Evolutionary conservation across 2,797 vertebrate genomes (phyloP), one percentile per base, ranked within the genome.

Genomic region (Cynodonichthys magdalenae): DNA sequence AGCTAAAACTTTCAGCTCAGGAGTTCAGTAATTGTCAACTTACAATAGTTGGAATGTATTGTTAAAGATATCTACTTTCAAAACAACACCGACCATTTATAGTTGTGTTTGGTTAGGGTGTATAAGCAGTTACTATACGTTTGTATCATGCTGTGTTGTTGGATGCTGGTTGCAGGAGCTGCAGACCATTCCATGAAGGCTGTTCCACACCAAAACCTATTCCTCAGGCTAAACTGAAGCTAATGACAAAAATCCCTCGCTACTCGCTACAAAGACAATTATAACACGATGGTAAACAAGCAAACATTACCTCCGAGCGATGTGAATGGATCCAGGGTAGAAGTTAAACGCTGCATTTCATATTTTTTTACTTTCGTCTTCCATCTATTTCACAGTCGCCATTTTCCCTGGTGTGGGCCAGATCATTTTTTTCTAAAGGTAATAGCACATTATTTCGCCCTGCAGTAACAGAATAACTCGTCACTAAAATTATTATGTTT

Each of bases 341-440:
- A 74, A 85, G 82, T 87, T 85, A 75, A 63, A 77, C 79, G 71
- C 80, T 83, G 90, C 92, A 93, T 92, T 92, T 89, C 90, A 92
- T 91, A 87, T 92, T 91, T 92, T 90, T 83, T 92, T 92, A 91
- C 85, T 93, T 92, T 92, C 90, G 91, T 93, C 92, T 91, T 92
- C 89, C 91, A 94, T 93, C 90, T 92, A 94, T 92, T 92, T 90
- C 92, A 90, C 91, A 91, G 93, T 92, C 92, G 93, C 93, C 93
- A 94, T 94, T 92, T 94, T 93, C 93, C 91, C 91, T 92, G 86
- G 89, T 90, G 87, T 89, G 90, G 92, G 84, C 66, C 79, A 81
- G 73, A 78, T 80, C 90, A 94, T 88, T 81, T 84, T 69, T 73
- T 78, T 69, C 47, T 68, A 66, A 41, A 81, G 87, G 90, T 82